phyloP scores from a whole-genome alignment of 2,888 invertebrate genomes.

The Xiphydria camelus region DNA sequence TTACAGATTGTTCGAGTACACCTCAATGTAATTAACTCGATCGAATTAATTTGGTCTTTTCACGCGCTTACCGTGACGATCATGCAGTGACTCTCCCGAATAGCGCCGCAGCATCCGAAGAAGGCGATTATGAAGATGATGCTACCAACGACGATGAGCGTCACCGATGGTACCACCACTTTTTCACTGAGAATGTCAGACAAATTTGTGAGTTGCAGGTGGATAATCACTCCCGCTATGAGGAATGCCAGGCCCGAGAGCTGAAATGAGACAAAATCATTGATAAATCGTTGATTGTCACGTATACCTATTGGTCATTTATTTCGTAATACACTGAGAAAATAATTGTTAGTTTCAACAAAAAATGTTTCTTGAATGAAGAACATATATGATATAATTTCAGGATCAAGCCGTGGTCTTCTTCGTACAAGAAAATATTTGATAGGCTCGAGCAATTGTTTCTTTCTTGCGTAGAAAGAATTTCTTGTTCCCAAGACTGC shows the following conservation, averaged over 20 bases:
- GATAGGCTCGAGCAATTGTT: no score
- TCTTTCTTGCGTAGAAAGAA: no score
- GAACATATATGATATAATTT: no score
- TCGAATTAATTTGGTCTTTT: neutral
- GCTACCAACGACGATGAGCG: constrained; percentile 70
- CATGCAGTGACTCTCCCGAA: constrained; percentile 54
- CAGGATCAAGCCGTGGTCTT: neutral
- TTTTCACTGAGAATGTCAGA: constrained; percentile 57
- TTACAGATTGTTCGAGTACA: neutral
- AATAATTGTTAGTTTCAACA: neutral
- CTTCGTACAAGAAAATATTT: no score
- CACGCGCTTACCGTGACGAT: constrained; percentile 47
- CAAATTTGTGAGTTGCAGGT: constrained; percentile 57
- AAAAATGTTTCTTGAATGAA: no score
- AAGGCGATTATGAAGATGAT: constrained; percentile 61
- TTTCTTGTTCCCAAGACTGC: no score
- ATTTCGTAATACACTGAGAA: no score
- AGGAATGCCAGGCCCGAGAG: constrained; percentile 72
- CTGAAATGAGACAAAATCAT: constrained; percentile 60
- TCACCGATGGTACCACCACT: constrained; percentile 64
- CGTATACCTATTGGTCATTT: constrained; percentile 1
- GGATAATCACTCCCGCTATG: constrained; percentile 68
- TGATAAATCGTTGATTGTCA: constrained; percentile 3
- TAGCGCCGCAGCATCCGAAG: constrained; percentile 55
- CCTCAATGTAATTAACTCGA: neutral